Conservation (phyloP, 1,140 invertebrate species). For the Trissolcus basalis region DNA sequence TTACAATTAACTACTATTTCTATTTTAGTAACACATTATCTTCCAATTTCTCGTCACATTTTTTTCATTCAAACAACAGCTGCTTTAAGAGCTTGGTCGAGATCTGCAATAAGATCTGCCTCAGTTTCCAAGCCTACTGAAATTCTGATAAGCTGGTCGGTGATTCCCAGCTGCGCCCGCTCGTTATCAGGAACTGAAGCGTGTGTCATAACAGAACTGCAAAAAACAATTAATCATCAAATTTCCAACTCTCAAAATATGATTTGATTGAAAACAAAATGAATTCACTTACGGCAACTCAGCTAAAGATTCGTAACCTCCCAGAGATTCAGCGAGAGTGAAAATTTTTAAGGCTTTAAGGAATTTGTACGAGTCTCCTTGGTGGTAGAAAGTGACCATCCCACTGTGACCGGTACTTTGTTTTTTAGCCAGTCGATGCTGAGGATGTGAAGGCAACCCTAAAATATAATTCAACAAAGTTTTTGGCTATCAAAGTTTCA, state of each 20-base stretch:
- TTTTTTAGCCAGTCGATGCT: conserved; percentile 87
- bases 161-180: conserved; percentile 86
- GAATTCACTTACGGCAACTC: conserved; percentile 85
- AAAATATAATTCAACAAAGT: conserved; percentile 74
- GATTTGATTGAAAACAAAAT: conserved; percentile 10
- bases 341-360: conserved; percentile 84
- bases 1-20: not conserved
- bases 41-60: not conserved
- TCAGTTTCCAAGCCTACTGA: conserved; percentile 94
- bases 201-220: conserved; percentile 86
- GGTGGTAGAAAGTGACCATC: conserved; percentile 93
- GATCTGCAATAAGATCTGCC: conserved; percentile 91
- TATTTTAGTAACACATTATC: not conserved
- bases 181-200: conserved; percentile 85
- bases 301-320: conserved; percentile 95
- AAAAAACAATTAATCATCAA: conserved; percentile 56
- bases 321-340: conserved; percentile 93
- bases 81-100: conserved; percentile 85
- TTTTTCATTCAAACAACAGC: conserved; percentile 9
- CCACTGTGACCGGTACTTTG: conserved; percentile 95
- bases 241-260: not conserved
- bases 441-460: conserved; percentile 84
- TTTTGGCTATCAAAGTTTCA: no score
- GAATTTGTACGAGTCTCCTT: conserved; percentile 88
- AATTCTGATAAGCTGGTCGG: conserved; percentile 90